phyloP scores from a whole-genome alignment of 2,888 invertebrate genomes.

The Copidosoma aretas region DNA sequence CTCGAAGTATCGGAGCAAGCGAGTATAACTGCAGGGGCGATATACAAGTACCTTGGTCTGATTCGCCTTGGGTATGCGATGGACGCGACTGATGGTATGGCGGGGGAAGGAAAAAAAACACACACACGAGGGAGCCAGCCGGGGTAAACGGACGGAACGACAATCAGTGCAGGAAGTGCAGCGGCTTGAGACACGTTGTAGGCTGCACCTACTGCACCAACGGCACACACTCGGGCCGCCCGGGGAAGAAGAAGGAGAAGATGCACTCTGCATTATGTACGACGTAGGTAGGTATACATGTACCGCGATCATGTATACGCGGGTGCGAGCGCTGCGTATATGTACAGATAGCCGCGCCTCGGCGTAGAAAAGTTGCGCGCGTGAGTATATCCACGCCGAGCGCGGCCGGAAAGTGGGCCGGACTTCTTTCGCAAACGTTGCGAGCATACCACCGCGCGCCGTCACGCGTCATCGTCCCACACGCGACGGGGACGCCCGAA shows the following conservation, averaged over 20 bases:
- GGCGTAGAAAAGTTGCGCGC: constrained; percentile 8
- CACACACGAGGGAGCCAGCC: neutral
- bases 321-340: constrained; percentile 35
- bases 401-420: constrained; percentile 57
- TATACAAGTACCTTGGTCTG: too few relatives aligned
- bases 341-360: constrained; percentile 5
- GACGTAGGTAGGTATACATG: too few relatives aligned
- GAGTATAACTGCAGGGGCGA: too few relatives aligned
- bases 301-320: too few relatives aligned
- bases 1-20: too few relatives aligned
- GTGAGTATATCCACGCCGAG: neutral
- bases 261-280: neutral
- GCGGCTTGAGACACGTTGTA: constrained; percentile 52
- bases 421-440: constrained; percentile 38
- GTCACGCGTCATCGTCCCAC: too few relatives aligned
- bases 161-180: constrained; percentile 62
- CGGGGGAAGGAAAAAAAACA: too few relatives aligned
- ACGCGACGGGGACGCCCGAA: constrained; percentile 25
- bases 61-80: too few relatives aligned
- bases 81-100: too few relatives aligned
- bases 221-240: neutral
- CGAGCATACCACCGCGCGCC: constrained; percentile 40
- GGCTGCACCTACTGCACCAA: neutral
- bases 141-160: constrained; percentile 37
- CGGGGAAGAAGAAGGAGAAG: constrained; percentile 3